phyloP scores from a whole-genome alignment of 2,797 vertebrate genomes.

The Acipenser ruthenus region DNA sequence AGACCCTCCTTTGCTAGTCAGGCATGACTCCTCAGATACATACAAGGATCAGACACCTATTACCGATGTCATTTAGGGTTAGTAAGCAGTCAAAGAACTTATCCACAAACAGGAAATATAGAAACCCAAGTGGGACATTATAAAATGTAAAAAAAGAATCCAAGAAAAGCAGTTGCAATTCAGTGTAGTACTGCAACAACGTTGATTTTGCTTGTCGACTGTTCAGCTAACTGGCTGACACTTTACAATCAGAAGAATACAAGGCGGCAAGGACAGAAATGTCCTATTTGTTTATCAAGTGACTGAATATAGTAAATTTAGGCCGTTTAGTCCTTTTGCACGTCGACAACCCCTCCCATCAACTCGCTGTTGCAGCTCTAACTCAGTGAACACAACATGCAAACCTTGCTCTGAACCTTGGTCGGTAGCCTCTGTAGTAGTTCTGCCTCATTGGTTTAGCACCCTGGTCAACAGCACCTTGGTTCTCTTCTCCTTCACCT shows the following conservation, averaged over 20 bases:
- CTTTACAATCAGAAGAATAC: too few relatives aligned
- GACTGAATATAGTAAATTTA: too few relatives aligned
- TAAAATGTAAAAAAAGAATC: background rate
- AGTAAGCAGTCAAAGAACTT: too few relatives aligned
- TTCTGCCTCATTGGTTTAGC: slow-evolving; percentile 92
- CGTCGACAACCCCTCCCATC: background rate
- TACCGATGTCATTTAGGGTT: too few relatives aligned
- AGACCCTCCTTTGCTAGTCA: too few relatives aligned
- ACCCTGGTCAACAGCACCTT: slow-evolving; percentile 87
- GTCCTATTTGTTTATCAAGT: too few relatives aligned
- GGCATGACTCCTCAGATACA: too few relatives aligned
- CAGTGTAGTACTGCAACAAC: slow-evolving; percentile 38
- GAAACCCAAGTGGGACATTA: too few relatives aligned
- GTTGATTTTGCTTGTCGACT: slow-evolving; percentile 4
- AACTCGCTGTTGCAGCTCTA: slow-evolving; percentile 32
- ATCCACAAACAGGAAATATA: too few relatives aligned
- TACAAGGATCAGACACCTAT: too few relatives aligned
- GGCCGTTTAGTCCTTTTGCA: background rate
- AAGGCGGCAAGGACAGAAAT: too few relatives aligned
- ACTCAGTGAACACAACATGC: slow-evolving; percentile 42
- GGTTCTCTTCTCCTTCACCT: slow-evolving; percentile 79
- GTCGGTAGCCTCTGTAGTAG: slow-evolving; percentile 93
- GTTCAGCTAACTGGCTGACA: too few relatives aligned
- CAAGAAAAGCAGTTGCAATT: slow-evolving; percentile 30
- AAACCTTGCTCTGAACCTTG: slow-evolving; percentile 74